A percentile compares a stretch with the other conserved stretches of the same genome.
phyloP scores from a whole-genome alignment of 1,140 invertebrate genomes.

The Halictus rubicundus region DNA sequence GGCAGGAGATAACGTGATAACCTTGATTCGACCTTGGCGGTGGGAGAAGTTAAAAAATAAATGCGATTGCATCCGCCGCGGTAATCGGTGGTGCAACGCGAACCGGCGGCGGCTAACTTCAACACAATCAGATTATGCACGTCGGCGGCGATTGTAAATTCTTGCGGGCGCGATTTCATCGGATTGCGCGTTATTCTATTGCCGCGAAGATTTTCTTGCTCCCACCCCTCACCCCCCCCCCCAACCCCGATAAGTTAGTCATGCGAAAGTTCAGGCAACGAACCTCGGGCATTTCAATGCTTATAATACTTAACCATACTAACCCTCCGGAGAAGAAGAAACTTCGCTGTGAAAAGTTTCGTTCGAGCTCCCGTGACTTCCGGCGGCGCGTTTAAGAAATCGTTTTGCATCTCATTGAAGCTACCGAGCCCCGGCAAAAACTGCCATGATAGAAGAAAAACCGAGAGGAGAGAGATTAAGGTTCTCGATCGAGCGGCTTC shows the following conservation, averaged over 20 bases:
- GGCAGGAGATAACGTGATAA: too few species aligned
- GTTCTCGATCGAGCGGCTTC: conserved; percentile 5
- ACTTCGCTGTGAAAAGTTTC: conserved; percentile 14
- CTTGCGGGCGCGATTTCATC: background rate
- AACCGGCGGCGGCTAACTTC: too few species aligned
- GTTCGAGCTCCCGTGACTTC: conserved; percentile 6
- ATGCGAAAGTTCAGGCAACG: background rate
- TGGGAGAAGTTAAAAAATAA: too few species aligned
- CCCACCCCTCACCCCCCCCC: too few species aligned
- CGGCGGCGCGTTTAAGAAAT: conserved; percentile 3
- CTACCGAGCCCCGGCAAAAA: background rate
- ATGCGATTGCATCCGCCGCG: too few species aligned
- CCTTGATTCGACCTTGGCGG: too few species aligned
- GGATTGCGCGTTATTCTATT: background rate
- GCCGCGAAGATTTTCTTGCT: background rate
- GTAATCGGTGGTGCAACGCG: too few species aligned
- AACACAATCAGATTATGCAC: too few species aligned
- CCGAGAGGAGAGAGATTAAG: background rate
- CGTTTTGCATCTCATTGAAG: conserved; percentile 15
- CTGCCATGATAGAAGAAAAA: background rate
- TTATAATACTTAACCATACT: conserved; percentile 12
- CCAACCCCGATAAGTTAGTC: background rate
- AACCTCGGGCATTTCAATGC: conserved; percentile 2
- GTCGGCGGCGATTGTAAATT: too few species aligned
- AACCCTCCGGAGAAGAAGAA: background rate